Conservation (phyloP, 1,140 invertebrate genomes). For the Cyclargus thomasi region DNA sequence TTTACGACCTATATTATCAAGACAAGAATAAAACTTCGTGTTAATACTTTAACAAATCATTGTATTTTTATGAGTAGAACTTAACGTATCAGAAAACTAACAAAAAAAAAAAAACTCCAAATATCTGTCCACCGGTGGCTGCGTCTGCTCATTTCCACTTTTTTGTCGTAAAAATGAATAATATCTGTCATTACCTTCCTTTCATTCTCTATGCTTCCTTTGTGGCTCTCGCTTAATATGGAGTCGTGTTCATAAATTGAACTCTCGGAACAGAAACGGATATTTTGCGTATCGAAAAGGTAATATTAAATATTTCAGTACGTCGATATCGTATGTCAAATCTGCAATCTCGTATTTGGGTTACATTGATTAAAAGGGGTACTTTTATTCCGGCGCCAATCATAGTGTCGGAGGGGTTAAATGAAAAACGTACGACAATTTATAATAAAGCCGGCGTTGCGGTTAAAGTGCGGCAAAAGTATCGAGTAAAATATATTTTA, state of each 20-base stretch:
- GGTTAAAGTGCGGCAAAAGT: neutral
- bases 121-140: no score
- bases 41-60: no score
- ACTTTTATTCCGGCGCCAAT: neutral
- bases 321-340: slow-evolving; percentile 4
- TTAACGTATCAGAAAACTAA: no score
- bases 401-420: slow-evolving; percentile 3
- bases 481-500: neutral
- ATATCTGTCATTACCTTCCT: no score
- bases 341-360: slow-evolving; percentile 13
- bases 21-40: no score
- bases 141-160: no score
- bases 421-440: slow-evolving; percentile 14
- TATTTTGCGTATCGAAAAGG: neutral
- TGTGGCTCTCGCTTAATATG: no score
- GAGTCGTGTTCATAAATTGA: neutral
- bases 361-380: slow-evolving; percentile 14
- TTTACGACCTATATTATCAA: no score
- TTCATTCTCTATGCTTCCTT: no score
- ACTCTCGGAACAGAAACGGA: neutral
- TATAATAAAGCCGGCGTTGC: slow-evolving; percentile 6
- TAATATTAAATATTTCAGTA: slow-evolving; percentile 6
- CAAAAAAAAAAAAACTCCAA: no score
- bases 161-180: no score
- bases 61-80: no score